Conservation (phyloP, 2,888 invertebrate genomes). For the Alsophila aescularia region DNA sequence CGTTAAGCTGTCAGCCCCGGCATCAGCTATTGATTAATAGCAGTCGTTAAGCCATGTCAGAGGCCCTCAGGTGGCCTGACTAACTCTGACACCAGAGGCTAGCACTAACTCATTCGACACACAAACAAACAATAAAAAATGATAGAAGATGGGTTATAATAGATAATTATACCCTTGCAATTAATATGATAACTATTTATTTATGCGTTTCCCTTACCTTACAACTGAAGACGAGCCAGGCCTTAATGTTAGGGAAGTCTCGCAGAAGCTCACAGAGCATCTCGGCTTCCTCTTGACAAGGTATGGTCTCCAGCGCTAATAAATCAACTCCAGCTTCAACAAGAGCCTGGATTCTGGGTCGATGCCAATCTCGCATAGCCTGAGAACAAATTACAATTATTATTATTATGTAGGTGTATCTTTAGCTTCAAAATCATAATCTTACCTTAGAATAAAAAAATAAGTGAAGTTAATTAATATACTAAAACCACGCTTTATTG, state of each 20-base stretch:
- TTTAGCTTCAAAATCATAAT: too few relatives aligned
- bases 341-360: constrained; percentile 91
- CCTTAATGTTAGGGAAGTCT: constrained; percentile 90
- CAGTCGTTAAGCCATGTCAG: too few relatives aligned
- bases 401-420: neutral
- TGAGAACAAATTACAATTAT: constrained; percentile 38
- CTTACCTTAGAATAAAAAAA: neutral
- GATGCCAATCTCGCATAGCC: constrained; percentile 93
- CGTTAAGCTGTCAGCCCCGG: too few relatives aligned
- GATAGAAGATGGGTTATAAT: neutral
- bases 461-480: too few relatives aligned
- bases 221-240: constrained; percentile 95
- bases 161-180: neutral
- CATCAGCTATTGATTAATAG: too few relatives aligned
- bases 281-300: constrained; percentile 93
- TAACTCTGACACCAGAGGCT: too few relatives aligned
- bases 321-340: constrained; percentile 92
- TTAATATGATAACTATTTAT: neutral
- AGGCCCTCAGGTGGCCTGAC: too few relatives aligned
- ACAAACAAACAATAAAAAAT: too few relatives aligned
- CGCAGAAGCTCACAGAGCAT: constrained; percentile 91
- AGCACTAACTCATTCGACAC: too few relatives aligned
- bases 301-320: constrained; percentile 96
- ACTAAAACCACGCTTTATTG: too few relatives aligned
- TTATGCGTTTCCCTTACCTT: constrained; percentile 80